A percentile compares a stretch with the other conserved stretches of the same genome.
Conservation (phyloP, 2,797 vertebrate genomes). For the Onychomys leucogaster region DNA sequence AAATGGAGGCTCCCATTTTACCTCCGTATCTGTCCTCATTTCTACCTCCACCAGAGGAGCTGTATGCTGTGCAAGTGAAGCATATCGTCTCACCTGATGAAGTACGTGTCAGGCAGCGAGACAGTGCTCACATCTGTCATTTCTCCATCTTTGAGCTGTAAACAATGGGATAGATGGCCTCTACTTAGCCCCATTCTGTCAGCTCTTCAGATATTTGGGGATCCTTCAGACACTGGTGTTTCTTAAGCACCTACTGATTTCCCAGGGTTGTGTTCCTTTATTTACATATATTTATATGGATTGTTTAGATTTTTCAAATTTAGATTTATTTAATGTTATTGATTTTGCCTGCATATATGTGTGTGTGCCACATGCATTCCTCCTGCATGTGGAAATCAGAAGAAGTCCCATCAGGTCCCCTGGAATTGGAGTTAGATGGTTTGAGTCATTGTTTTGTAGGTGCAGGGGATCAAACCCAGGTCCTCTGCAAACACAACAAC, state of each 20-base stretch:
- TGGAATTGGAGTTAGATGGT: background rate
- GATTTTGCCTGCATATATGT: background rate
- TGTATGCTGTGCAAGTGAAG: slow-evolving; percentile 90
- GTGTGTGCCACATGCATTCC: background rate
- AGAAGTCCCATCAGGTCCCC: background rate
- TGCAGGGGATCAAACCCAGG: background rate
- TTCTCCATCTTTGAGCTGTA: slow-evolving; percentile 31
- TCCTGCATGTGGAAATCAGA: background rate
- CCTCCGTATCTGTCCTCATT: slow-evolving; percentile 85
- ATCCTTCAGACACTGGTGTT: slow-evolving; percentile 10
- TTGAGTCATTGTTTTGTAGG: background rate
- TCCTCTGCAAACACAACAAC: background rate
- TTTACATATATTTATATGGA: background rate
- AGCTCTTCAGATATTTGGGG: slow-evolving; percentile 20
- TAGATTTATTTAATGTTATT: background rate
- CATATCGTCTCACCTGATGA: slow-evolving; percentile 94
- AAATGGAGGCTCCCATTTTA: slow-evolving; percentile 76
- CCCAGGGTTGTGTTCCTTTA: background rate
- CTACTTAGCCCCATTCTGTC: background rate
- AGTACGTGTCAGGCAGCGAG: slow-evolving; percentile 84
- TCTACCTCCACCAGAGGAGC: slow-evolving; percentile 88
- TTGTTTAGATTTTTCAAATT: background rate
- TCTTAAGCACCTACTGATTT: slow-evolving; percentile 13
- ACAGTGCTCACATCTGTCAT: background rate
- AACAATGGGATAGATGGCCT: background rate